Conservation (phyloP, 2,888 invertebrate genomes). For the Pristionchus fissidentatus region DNA sequence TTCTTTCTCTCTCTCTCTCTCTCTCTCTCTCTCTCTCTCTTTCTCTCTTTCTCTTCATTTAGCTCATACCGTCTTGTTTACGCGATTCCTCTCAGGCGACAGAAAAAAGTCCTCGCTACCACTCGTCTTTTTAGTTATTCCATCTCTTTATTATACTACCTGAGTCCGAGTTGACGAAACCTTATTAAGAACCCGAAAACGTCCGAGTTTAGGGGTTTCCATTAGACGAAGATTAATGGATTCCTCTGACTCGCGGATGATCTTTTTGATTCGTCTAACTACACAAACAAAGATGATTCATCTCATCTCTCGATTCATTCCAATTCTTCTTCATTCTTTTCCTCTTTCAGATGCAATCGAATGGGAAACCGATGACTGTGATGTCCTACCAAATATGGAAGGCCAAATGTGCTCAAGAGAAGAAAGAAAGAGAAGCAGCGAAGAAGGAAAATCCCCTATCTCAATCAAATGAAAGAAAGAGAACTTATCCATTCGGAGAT, state of each 20-base stretch:
- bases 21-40: not conserved
- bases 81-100: not conserved
- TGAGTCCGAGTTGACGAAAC: too few relatives aligned
- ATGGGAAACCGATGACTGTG: constrained; percentile 57
- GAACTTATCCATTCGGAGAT: constrained; percentile 41
- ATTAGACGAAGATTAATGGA: too few relatives aligned
- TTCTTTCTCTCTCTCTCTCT: not conserved
- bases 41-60: not conserved
- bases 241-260: not conserved
- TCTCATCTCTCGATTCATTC: not conserved
- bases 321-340: not conserved
- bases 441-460: constrained; percentile 5
- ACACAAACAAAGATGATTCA: not conserved
- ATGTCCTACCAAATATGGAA: constrained; percentile 70
- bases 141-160: not conserved
- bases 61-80: not conserved
- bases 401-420: constrained; percentile 61
- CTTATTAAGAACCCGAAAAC: too few relatives aligned
- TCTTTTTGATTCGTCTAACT: not conserved
- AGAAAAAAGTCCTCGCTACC: not conserved
- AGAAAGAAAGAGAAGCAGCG: constrained; percentile 48
- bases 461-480: not conserved
- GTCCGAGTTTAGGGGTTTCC: too few relatives aligned
- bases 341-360: not conserved
- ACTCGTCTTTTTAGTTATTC: not conserved